Conservation (phyloP, 2,888 invertebrate species). For the Caenorhabditis wallacei region DNA sequence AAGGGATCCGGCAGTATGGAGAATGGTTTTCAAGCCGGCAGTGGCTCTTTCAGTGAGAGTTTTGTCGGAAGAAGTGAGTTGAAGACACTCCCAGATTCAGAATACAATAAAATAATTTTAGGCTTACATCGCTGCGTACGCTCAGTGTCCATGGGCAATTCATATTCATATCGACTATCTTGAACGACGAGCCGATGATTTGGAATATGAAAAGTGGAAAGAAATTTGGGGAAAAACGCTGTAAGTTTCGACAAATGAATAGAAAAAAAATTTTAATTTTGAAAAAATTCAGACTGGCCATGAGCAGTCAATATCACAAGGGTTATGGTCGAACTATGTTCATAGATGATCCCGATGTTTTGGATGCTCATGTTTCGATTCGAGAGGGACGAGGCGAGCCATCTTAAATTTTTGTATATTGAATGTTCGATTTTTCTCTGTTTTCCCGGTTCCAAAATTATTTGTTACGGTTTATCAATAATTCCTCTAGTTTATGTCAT, state of each 20-base stretch:
- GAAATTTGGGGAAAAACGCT: background rate
- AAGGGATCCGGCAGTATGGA: conserved; percentile 44
- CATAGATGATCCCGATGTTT: background rate
- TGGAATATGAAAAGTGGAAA: too few relatives aligned
- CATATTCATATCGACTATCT: background rate
- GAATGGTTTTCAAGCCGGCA: conserved; percentile 39
- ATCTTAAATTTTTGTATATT: background rate
- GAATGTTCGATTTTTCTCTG: background rate
- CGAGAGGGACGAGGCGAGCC: background rate
- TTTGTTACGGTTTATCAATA: too few relatives aligned
- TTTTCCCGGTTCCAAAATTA: background rate
- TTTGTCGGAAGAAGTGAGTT: background rate
- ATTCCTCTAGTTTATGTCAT: too few relatives aligned
- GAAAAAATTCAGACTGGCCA: too few relatives aligned
- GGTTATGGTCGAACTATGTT: background rate
- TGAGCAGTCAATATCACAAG: too few relatives aligned
- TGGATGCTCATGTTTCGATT: background rate
- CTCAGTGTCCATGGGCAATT: background rate
- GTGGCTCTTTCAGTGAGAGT: background rate
- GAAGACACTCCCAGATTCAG: too few relatives aligned
- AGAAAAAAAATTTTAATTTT: too few relatives aligned
- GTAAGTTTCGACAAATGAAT: too few relatives aligned
- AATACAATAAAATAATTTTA: background rate
- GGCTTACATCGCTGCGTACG: background rate
- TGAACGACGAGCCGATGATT: background rate